Evolutionary conservation across 2,797 vertebrate genomes (phyloP).

Genomic region (Tiaroga cobitis): DNA sequence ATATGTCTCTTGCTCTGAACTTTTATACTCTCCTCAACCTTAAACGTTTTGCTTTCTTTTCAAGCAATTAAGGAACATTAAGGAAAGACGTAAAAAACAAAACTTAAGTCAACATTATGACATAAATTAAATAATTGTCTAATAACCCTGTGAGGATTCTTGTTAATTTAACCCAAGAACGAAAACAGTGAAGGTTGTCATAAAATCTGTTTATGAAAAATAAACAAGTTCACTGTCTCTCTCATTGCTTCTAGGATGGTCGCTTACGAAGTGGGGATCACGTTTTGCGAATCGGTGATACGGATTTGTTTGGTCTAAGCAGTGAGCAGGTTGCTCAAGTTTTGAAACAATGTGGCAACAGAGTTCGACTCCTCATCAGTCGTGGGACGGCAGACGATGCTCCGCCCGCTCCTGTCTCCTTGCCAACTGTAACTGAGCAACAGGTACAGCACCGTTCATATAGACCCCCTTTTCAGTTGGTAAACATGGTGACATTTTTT

Average conservation of each 20-base stretch:
- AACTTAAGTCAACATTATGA: background rate
- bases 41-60: background rate
- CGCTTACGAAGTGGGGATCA: slow-evolving; percentile 93
- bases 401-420: slow-evolving; percentile 68
- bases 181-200: background rate
- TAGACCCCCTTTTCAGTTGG: too few species aligned
- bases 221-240: background rate
- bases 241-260: slow-evolving; percentile 81
- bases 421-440: slow-evolving; percentile 79
- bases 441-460: slow-evolving; percentile 73
- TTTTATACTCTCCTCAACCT: background rate
- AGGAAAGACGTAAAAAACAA: background rate
- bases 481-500: too few species aligned
- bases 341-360: slow-evolving; percentile 92
- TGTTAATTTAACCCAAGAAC: background rate
- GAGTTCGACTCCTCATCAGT: slow-evolving; percentile 90
- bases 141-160: background rate
- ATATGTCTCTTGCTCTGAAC: background rate
- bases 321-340: slow-evolving; percentile 98
- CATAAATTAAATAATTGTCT: background rate
- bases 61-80: background rate
- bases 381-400: slow-evolving; percentile 84
- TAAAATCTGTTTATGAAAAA: background rate
- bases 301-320: slow-evolving; percentile 91
- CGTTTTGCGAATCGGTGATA: slow-evolving; percentile 95